Conservation (phyloP, 2,797 vertebrate species). For the Pteropus rufus region DNA sequence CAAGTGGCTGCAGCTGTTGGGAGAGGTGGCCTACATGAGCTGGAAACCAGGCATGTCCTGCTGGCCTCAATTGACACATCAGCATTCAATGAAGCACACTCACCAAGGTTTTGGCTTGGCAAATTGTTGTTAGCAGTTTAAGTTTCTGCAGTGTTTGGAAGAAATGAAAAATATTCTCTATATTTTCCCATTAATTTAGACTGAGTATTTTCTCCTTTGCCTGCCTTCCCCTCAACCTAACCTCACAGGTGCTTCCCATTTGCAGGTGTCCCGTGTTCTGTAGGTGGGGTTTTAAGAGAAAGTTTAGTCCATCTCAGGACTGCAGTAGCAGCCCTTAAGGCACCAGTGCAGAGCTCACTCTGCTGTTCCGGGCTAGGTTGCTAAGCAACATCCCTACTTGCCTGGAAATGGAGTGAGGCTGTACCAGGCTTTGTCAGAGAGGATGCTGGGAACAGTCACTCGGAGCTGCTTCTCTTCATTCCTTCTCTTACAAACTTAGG, state of each 20-base stretch:
- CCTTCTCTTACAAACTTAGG: background rate
- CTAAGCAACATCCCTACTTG: constrained; percentile 29
- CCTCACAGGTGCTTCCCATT: background rate
- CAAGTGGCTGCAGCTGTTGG: background rate
- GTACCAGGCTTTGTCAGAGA: background rate
- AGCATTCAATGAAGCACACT: background rate
- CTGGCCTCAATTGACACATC: constrained; percentile 20
- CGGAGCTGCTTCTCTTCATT: background rate
- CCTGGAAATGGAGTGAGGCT: background rate
- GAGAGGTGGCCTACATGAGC: background rate
- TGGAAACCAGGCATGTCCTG: background rate
- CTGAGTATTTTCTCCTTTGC: background rate
- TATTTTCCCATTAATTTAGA: constrained; percentile 24
- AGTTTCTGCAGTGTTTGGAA: background rate
- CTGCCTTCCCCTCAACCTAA: background rate
- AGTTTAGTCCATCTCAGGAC: background rate
- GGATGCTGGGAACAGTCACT: background rate
- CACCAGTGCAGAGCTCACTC: fast-evolving
- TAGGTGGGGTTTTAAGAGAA: background rate
- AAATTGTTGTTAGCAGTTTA: background rate
- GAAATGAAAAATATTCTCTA: background rate
- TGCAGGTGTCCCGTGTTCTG: background rate
- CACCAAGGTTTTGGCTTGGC: background rate
- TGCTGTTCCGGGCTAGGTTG: background rate
- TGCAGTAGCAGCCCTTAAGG: background rate